phyloP scores from a whole-genome alignment of 35 echinoderm and acorn worm species.

The Eucidaris tribuloides region DNA sequence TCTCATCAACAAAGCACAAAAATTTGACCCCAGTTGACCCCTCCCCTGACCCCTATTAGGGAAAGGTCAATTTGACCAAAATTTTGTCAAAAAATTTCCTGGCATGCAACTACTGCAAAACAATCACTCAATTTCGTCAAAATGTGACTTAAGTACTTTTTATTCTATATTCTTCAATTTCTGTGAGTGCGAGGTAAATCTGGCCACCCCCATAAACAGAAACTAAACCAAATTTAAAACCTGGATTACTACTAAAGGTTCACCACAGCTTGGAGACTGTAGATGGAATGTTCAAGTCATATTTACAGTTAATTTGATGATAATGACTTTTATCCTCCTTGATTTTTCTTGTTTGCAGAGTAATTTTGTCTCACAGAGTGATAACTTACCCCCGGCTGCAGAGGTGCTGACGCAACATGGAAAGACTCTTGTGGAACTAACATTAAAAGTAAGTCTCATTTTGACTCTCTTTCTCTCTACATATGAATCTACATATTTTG shows the following conservation, averaged over 20 bases:
- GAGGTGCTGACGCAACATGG: conserved; percentile 76
- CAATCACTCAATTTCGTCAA: no score
- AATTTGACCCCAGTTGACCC: no score
- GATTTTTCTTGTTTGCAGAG: conserved; percentile 21
- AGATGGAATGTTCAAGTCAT: neutral
- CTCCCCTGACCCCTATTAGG: no score
- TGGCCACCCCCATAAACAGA: neutral
- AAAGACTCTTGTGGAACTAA: conserved; percentile 51
- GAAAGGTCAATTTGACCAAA: no score
- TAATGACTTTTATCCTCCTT: neutral
- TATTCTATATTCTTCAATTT: no score
- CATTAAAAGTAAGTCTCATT: conserved; percentile 42
- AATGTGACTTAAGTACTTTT: no score
- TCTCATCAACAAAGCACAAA: no score
- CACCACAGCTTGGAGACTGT: neutral
- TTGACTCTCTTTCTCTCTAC: neutral
- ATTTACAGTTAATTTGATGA: no score
- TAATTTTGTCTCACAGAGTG: conserved; percentile 56
- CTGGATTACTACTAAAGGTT: neutral
- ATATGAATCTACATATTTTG: neutral
- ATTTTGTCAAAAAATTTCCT: no score
- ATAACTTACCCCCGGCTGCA: conserved; percentile 41
- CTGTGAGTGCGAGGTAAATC: neutral
- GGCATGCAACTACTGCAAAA: no score
- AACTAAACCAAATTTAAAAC: neutral